Evolutionary conservation across 1,140 invertebrate species (phyloP).

Genomic region (Varroa destructor): DNA sequence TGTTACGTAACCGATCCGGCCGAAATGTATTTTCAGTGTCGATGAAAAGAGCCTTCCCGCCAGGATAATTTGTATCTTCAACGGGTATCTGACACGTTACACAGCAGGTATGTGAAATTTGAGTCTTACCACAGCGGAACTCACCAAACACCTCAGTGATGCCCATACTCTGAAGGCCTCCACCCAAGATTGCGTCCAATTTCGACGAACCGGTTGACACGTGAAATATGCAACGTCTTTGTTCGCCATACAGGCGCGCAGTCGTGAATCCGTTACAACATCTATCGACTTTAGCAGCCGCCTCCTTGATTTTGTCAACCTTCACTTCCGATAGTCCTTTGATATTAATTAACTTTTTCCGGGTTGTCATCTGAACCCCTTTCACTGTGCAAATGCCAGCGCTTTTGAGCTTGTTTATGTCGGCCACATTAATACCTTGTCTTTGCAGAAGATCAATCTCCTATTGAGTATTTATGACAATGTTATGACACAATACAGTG

Average conservation of each 20-base stretch:
- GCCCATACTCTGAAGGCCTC: conserved; percentile 46
- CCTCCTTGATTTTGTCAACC: conserved; percentile 70
- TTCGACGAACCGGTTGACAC: conserved; percentile 58
- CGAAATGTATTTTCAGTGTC: conserved; percentile 70
- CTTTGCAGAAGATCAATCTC: conserved; percentile 7
- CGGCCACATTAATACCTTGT: conserved; percentile 36
- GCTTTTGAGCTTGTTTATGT: conserved; percentile 63
- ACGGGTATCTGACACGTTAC: conserved; percentile 61
- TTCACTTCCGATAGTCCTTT: conserved; percentile 66
- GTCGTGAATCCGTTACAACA: conserved; percentile 52
- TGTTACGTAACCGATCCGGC: conserved; percentile 44
- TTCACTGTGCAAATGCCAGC: conserved; percentile 64
- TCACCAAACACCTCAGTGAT: conserved; percentile 47
- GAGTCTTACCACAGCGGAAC: conserved; percentile 58
- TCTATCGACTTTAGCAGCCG: conserved; percentile 45
- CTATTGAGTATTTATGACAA: background rate
- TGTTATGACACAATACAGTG: too few species aligned
- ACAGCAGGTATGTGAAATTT: conserved; percentile 61
- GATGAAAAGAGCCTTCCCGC: conserved; percentile 63
- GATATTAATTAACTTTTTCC: conserved; percentile 55
- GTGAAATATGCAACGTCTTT: conserved; percentile 56
- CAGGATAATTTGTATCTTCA: conserved; percentile 51
- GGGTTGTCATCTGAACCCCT: conserved; percentile 65
- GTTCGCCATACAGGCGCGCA: conserved; percentile 56
- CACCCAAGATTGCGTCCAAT: conserved; percentile 52